These are phyloP conservation scores for Baryphthengus martii DNA, from an alignment of 2,113 vertebrate genomes.

Conservation along the genomic window DNA sequence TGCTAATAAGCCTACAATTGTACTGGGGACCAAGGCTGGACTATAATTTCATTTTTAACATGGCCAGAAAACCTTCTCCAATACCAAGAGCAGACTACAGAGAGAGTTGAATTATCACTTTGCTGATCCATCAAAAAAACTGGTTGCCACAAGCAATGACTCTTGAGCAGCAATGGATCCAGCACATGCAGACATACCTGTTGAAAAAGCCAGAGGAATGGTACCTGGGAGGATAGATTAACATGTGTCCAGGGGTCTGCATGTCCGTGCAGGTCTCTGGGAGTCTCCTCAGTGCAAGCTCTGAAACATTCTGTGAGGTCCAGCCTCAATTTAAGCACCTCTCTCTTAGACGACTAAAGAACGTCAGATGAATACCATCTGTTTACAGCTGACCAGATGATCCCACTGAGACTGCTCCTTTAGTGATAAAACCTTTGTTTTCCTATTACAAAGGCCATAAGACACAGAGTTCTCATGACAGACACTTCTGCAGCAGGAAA, in stretches of 20 bases:
- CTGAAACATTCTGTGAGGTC: not conserved
- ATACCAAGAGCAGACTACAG: not conserved
- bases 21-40: not conserved
- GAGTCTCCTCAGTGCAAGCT: not conserved
- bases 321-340: not conserved
- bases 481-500: not conserved
- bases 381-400: not conserved
- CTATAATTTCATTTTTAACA: not conserved
- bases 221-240: not conserved
- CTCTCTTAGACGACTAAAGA: not conserved
- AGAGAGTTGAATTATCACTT: not conserved
- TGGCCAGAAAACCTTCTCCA: not conserved
- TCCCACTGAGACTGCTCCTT: not conserved
- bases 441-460: accelerated
- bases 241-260: not conserved
- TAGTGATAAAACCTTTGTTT: not conserved
- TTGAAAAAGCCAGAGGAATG: not conserved
- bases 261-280: not conserved
- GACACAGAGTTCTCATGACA: not conserved
- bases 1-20: not conserved
- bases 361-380: not conserved
- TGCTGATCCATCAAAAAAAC: not conserved
- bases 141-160: not conserved
- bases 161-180: not conserved
- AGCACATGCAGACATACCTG: not conserved